Evolutionary conservation across 2,797 vertebrate genomes (phyloP), one percentile per base, ranked within the genome.

Genomic region (Gambusia yucatana): DNA sequence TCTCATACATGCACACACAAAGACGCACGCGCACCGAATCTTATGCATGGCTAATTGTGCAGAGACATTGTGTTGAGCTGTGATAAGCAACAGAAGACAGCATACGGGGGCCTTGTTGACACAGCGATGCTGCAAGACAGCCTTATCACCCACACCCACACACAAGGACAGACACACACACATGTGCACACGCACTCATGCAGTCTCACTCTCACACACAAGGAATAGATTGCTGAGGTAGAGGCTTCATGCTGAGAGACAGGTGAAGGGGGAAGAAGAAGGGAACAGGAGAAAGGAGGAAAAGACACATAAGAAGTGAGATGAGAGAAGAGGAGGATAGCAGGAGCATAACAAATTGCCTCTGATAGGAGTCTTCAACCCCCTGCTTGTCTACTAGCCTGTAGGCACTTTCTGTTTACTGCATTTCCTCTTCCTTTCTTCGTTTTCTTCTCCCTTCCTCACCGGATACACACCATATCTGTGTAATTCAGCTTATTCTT

Each of bases 41-140:
- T 70, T 87, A 92, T 90, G 92, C 90, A 92, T 94, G 90, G 90
- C 88, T 94, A 94, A 93, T 93, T 93, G 92, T 89, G 90, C 86
- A 86, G 92, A 93, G 93, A 93, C 92, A 90, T 91, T 93, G 93
- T 94, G 94, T 90, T 90, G 85, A 88, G 87, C 91, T 88, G 91
- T 88, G 94, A 95, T 95, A 95, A 94, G 93, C 89, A 91, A 91
- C 79, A 91, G 85, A 91, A 91, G 91, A 92, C 88, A 89, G 87
- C 84, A 87, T 91, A 87, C 80, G 78, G 84, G 88, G 84, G 87
- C 88, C 92, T 91, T 93, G 94, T 94, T 91, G 90, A 94, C 93
- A 93, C 92, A 94, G 90, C 86, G 92, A 94, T 91, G 93, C 92
- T 92, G 92, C 88, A 84, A 93, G 91, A 91, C 91, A 91, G 93